These are phyloP conservation scores for Lithophane semibrunnea DNA, from an alignment of 2,888 invertebrate genomes.

Conservation along the genomic window DNA sequence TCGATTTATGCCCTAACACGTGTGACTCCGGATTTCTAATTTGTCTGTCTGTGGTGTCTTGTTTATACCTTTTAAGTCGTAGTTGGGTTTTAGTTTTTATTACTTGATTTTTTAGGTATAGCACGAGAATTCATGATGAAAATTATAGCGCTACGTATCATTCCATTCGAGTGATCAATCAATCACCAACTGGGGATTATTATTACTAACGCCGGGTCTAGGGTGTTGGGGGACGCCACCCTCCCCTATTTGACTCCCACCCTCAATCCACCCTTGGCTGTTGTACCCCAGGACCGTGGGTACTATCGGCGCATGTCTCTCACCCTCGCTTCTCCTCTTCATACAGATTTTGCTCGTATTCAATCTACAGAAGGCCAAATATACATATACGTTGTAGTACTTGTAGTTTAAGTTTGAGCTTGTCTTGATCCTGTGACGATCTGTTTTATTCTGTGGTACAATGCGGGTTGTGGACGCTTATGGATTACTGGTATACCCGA, in stretches of 20 bases:
- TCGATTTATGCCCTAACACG: too few relatives aligned
- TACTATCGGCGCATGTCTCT: constrained; percentile 4
- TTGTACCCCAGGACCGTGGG: not conserved
- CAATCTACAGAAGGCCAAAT: not conserved
- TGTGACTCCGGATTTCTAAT: too few relatives aligned
- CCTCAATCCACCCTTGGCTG: constrained; percentile 25
- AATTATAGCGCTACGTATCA: not conserved
- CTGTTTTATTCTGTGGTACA: not conserved
- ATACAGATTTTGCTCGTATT: not conserved
- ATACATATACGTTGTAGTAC: not conserved
- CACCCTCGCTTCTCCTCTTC: constrained; percentile 29
- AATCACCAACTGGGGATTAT: constrained; percentile 35
- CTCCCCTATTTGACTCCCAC: constrained; percentile 20
- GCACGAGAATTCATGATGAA: not conserved
- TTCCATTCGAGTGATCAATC: constrained; percentile 18
- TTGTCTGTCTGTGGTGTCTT: too few relatives aligned
- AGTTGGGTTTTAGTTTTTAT: too few relatives aligned
- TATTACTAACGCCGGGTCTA: constrained; percentile 32
- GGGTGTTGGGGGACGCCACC: constrained; percentile 23
- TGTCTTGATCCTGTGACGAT: not conserved
- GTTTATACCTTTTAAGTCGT: too few relatives aligned
- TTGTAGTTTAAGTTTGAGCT: not conserved
- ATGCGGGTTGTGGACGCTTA: not conserved
- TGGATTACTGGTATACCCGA: not conserved
- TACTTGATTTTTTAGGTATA: not conserved